Evolutionary conservation across 2,113 vertebrate genomes (phyloP).

Genomic region (Istiophorus platypterus): DNA sequence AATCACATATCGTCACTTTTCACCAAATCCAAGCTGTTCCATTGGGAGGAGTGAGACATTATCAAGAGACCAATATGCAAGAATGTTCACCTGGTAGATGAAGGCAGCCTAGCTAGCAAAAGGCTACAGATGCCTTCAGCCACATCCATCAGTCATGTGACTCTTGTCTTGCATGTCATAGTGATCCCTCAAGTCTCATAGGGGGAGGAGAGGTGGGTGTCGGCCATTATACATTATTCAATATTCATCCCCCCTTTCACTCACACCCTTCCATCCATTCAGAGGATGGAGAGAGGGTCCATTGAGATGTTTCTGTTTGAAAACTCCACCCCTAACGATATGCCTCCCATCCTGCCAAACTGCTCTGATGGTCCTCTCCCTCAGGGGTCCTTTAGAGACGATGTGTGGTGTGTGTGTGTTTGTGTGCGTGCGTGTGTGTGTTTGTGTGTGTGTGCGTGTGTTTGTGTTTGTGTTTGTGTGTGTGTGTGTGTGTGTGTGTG

Average conservation of each 20-base stretch:
- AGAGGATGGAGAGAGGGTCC: constrained; percentile 40
- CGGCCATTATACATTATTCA: constrained; percentile 39
- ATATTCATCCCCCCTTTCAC: constrained; percentile 54
- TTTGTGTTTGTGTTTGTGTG: no score
- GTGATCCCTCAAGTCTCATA: constrained; percentile 5
- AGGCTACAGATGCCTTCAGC: neutral
- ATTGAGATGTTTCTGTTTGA: constrained; percentile 64
- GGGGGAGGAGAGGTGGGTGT: constrained; percentile 29
- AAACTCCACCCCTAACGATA: constrained; percentile 52
- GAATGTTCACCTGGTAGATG: neutral
- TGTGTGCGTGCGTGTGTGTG: constrained; percentile 19
- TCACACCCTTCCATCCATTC: constrained; percentile 25
- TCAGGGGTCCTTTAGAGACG: constrained; percentile 34
- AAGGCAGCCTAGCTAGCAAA: neutral
- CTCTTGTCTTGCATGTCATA: constrained; percentile 17
- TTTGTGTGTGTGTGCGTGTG: neutral
- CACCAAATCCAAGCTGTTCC: neutral
- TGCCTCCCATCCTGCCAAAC: constrained; percentile 51
- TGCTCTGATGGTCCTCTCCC: constrained; percentile 48
- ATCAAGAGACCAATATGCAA: no score
- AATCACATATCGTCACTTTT: neutral
- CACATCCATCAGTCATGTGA: constrained; percentile 6
- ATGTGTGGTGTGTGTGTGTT: constrained; percentile 7
- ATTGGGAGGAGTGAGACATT: no score
- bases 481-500: constrained; percentile 8